phyloP scores from a whole-genome alignment of 2,797 vertebrate genomes.

The Etheostoma nigrum region DNA sequence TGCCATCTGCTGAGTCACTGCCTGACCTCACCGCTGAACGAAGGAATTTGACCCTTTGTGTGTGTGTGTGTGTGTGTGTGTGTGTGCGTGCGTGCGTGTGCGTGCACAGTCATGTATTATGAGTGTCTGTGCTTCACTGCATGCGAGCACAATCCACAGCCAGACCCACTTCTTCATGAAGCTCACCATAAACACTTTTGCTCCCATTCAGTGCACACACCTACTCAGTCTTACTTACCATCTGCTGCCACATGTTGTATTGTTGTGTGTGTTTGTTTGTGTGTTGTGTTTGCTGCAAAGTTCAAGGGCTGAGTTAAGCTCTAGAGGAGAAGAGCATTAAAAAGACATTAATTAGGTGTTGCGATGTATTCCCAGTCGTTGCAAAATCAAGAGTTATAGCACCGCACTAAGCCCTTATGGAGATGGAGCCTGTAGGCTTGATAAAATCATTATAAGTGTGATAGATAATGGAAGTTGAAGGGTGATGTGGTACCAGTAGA shows the following conservation, averaged over 20 bases:
- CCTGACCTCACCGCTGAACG: slow-evolving; percentile 57
- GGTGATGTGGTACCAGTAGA: slow-evolving; percentile 68
- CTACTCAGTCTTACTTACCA: slow-evolving; percentile 77
- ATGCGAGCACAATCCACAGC: slow-evolving; percentile 15
- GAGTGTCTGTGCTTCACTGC: slow-evolving; percentile 14
- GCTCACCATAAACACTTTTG: slow-evolving; percentile 55
- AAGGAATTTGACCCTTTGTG: slow-evolving; percentile 54
- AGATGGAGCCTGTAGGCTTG: slow-evolving; percentile 76
- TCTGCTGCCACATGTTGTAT: slow-evolving; percentile 68
- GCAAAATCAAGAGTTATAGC: slow-evolving; percentile 81
- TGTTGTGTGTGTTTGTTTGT: slow-evolving; percentile 67
- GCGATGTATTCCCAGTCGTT: slow-evolving; percentile 78
- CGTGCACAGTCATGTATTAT: slow-evolving; percentile 41
- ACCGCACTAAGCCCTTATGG: slow-evolving; percentile 73
- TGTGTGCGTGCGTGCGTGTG: slow-evolving; percentile 1
- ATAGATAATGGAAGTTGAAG: slow-evolving; percentile 81
- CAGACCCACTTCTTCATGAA: slow-evolving; percentile 41
- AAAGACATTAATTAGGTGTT: slow-evolving; percentile 84
- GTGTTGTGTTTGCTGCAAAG: slow-evolving; percentile 76
- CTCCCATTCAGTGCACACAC: slow-evolving; percentile 60
- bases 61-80: neutral
- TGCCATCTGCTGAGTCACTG: slow-evolving; percentile 80
- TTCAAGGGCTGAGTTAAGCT: slow-evolving; percentile 80
- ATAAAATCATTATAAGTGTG: slow-evolving; percentile 82
- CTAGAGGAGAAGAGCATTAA: slow-evolving; percentile 84